Conservation (phyloP, 30 jellyfish, hydroid and myxozoan species). For the Nemopilema nomurai region DNA sequence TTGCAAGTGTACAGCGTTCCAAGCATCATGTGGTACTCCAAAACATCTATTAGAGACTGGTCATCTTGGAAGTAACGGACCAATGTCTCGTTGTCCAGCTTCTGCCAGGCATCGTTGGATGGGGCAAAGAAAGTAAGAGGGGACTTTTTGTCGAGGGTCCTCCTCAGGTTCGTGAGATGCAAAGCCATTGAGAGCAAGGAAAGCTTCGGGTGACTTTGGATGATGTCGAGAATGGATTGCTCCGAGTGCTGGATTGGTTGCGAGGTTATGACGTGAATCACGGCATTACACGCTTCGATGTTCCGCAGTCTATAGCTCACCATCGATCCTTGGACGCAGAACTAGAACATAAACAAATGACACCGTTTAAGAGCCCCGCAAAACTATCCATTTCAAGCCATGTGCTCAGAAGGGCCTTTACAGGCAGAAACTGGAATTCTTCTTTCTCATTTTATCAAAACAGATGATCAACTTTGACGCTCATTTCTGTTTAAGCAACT, state of each 20-base stretch:
- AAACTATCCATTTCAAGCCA: too few species aligned
- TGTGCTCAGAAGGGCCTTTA: too few species aligned
- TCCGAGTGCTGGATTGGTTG: conserved; percentile 1
- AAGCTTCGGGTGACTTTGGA: conserved; percentile 22
- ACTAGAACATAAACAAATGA: neutral
- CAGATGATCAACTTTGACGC: too few species aligned
- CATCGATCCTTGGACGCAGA: conserved; percentile 11
- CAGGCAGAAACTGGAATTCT: too few species aligned
- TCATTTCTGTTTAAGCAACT: too few species aligned
- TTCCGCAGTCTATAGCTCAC: conserved; percentile 12
- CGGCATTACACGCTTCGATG: conserved; percentile 25
- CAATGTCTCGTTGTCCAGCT: conserved; percentile 36
- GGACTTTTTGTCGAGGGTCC: conserved; percentile 1
- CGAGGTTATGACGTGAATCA: conserved; percentile 14
- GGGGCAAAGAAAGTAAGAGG: conserved; percentile 47
- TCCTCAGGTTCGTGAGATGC: neutral
- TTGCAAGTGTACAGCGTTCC: conserved; percentile 17
- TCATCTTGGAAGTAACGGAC: neutral
- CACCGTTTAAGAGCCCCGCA: neutral
- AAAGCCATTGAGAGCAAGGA: conserved; percentile 37
- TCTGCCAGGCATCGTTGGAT: conserved; percentile 34
- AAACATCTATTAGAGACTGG: neutral
- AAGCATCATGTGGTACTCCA: conserved; percentile 28
- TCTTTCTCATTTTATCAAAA: too few species aligned
- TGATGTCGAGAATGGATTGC: conserved; percentile 4